Evolutionary conservation across 2,797 vertebrate genomes (phyloP).

Genomic region (Adelosebastes latens): DNA sequence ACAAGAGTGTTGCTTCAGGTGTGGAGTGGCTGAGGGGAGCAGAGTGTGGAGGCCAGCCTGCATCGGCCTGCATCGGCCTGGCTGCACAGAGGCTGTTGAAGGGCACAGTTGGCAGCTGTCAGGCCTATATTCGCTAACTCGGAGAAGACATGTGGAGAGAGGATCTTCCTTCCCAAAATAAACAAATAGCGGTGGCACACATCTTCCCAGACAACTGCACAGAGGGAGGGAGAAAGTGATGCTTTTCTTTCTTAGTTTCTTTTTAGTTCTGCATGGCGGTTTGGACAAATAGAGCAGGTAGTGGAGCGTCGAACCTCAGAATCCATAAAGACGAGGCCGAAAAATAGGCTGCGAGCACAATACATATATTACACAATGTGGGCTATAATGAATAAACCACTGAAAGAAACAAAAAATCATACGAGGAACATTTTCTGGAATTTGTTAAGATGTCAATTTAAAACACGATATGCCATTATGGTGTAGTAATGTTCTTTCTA

Average conservation of each 20-base stretch:
- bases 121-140: constrained; percentile 73
- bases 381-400: neutral
- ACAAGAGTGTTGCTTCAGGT: constrained; percentile 42
- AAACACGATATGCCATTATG: neutral
- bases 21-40: constrained; percentile 5
- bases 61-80: constrained; percentile 1
- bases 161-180: constrained; percentile 74
- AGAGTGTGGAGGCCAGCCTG: neutral
- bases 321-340: rapidly evolving
- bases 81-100: constrained; percentile 56
- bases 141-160: constrained; percentile 70
- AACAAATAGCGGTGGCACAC: constrained; percentile 73
- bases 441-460: neutral
- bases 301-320: neutral
- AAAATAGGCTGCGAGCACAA: neutral
- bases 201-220: constrained; percentile 53
- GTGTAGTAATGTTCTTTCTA: neutral
- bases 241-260: constrained; percentile 23
- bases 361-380: neutral
- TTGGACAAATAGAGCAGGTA: neutral
- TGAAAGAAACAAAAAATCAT: neutral
- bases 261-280: constrained; percentile 16
- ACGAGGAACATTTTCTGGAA: neutral
- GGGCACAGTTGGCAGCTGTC: constrained; percentile 81
- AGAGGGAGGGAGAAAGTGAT: constrained; percentile 36